A percentile compares a stretch with the other conserved stretches of the same genome.
These are phyloP conservation scores for Cryptocephalus moraei DNA, from an alignment of 2,888 invertebrate species.

Conservation along the genomic window DNA sequence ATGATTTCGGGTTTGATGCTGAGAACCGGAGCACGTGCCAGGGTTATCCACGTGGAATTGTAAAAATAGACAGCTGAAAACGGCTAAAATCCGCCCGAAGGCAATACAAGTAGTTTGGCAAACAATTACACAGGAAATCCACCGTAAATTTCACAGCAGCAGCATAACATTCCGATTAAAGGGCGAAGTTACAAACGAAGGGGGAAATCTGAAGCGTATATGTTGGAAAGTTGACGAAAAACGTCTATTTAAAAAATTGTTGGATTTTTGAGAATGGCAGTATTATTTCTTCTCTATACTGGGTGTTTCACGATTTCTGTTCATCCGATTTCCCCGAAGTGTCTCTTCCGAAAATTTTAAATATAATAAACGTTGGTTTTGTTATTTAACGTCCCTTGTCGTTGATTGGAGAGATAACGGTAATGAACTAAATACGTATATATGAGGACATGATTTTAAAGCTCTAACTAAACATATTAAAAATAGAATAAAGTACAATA, in stretches of 20 bases:
- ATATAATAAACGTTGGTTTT: too few species aligned
- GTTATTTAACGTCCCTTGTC: too few species aligned
- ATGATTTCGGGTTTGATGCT: neutral
- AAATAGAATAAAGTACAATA: too few species aligned
- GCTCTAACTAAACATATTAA: too few species aligned
- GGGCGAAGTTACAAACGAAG: neutral
- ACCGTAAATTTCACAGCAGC: slow-evolving; percentile 3
- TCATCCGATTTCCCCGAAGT: too few species aligned
- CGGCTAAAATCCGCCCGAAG: slow-evolving; percentile 4
- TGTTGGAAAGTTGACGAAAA: neutral
- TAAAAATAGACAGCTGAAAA: slow-evolving; percentile 21
- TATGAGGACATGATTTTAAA: too few species aligned
- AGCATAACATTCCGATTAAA: neutral
- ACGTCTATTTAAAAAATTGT: neutral
- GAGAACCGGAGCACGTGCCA: slow-evolving; percentile 20
- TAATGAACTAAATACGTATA: too few species aligned
- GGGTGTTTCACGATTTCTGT: too few species aligned
- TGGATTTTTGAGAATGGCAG: neutral
- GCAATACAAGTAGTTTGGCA: slow-evolving; percentile 2
- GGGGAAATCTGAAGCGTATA: neutral
- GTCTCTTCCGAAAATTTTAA: too few species aligned
- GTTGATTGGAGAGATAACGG: too few species aligned
- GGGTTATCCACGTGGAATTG: slow-evolving; percentile 21
- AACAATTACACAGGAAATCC: slow-evolving; percentile 9
- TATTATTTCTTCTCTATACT: too few species aligned